These are phyloP conservation scores for Nicator chloris DNA, from an alignment of 2,113 vertebrate species.

Conservation along the genomic window DNA sequence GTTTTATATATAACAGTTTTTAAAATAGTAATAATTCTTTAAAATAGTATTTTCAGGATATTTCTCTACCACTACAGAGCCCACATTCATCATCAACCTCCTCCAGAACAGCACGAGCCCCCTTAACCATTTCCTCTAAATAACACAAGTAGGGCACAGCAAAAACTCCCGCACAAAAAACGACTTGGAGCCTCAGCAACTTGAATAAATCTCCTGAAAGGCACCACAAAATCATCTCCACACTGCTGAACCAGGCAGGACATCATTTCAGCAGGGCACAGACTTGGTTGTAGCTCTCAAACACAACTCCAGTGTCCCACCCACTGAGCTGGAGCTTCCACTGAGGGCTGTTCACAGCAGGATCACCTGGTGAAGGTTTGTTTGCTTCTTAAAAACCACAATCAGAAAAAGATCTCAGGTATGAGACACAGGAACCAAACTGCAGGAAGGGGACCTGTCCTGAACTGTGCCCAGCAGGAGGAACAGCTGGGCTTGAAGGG, in stretches of 20 bases:
- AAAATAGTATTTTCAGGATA: background rate
- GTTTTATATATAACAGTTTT: background rate
- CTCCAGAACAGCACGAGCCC: background rate
- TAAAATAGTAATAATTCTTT: background rate
- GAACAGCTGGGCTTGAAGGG: fast-evolving
- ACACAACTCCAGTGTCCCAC: background rate
- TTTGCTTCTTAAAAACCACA: background rate
- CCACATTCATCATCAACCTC: background rate
- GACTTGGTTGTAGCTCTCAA: background rate
- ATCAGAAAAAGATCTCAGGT: fast-evolving
- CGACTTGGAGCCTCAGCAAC: background rate
- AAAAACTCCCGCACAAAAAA: background rate
- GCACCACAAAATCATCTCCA: background rate
- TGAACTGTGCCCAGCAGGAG: background rate
- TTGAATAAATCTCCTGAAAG: background rate
- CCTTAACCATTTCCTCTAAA: background rate
- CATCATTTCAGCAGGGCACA: background rate
- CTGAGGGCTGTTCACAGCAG: fast-evolving
- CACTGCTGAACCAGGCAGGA: background rate
- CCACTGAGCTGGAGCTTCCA: background rate
- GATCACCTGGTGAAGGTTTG: fast-evolving
- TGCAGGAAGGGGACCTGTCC: background rate
- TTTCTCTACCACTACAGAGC: background rate
- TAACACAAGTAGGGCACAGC: background rate
- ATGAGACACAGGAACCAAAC: fast-evolving